phyloP scores from a whole-genome alignment of 30 jellyfish, hydroid and myxozoan species.

The Cassiopea xamachana region DNA sequence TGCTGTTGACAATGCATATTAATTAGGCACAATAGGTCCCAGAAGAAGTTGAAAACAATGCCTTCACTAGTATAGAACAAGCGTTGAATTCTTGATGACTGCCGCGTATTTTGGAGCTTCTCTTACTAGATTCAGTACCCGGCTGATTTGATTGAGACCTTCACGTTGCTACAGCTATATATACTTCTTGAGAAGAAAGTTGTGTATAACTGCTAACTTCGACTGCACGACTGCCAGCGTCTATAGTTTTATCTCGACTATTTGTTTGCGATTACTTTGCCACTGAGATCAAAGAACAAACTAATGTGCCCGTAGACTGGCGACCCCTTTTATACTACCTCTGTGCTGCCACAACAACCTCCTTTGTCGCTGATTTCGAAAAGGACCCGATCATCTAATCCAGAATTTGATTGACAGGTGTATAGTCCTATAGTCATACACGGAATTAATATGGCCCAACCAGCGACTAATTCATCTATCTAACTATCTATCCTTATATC shows the following conservation, averaged over 20 bases:
- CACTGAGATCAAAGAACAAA: conserved; percentile 56
- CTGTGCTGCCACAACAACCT: conserved; percentile 69
- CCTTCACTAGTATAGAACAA: too few species aligned
- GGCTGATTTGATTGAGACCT: neutral
- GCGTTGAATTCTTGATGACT: too few species aligned
- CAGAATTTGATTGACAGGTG: conserved; percentile 87
- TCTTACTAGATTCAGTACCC: neutral
- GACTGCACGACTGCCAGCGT: too few species aligned
- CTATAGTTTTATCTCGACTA: neutral
- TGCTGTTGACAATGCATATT: conserved; percentile 83
- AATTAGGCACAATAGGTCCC: neutral
- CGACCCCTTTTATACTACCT: conserved; percentile 45
- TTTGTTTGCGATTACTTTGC: neutral
- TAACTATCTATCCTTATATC: too few species aligned
- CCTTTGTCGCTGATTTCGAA: conserved; percentile 80
- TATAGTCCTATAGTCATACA: conserved; percentile 46
- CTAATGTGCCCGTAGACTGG: conserved; percentile 35
- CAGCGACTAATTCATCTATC: too few species aligned
- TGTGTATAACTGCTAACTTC: too few species aligned
- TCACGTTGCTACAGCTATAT: too few species aligned
- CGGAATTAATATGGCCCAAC: neutral
- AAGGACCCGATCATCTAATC: conserved; percentile 73
- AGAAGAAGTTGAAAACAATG: too few species aligned
- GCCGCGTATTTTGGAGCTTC: too few species aligned
- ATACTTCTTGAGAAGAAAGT: too few species aligned